A percentile compares a stretch with the other conserved stretches of the same genome.
Evolutionary conservation across 1,140 invertebrate genomes (phyloP).

Genomic region (Heliconius congener): DNA sequence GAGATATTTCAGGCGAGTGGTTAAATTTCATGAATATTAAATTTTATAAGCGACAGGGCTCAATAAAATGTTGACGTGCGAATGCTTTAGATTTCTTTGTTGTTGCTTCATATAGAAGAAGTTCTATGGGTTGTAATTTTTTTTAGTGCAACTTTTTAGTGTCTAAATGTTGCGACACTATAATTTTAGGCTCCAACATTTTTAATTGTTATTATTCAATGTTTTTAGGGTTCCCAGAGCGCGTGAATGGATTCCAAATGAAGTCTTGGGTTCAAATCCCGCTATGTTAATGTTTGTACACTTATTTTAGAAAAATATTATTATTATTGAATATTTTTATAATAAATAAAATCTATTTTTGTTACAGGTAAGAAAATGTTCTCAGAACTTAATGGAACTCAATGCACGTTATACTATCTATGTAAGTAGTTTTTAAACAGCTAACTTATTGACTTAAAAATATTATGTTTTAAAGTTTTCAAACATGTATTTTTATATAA

Average conservation of each 20-base stretch:
- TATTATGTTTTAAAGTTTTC: too few species aligned
- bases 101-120: background rate
- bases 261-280: too few species aligned
- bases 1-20: background rate
- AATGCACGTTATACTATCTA: background rate
- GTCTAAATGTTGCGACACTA: background rate
- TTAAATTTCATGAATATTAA: constrained; percentile 25
- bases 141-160: background rate
- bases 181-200: background rate
- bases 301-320: too few species aligned
- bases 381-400: background rate
- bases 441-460: background rate
- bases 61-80: background rate
- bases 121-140: background rate
- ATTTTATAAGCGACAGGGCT: constrained; percentile 22
- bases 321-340: background rate
- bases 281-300: too few species aligned
- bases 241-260: too few species aligned
- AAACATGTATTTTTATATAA: too few species aligned
- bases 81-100: background rate
- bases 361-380: background rate
- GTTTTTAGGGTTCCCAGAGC: too few species aligned
- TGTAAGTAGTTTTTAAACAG: background rate
- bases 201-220: background rate
- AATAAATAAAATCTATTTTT: background rate